Base-by-base conservation (phyloP, 1,140 invertebrate genomes). In the Trichonephila inaurata region DNA sequence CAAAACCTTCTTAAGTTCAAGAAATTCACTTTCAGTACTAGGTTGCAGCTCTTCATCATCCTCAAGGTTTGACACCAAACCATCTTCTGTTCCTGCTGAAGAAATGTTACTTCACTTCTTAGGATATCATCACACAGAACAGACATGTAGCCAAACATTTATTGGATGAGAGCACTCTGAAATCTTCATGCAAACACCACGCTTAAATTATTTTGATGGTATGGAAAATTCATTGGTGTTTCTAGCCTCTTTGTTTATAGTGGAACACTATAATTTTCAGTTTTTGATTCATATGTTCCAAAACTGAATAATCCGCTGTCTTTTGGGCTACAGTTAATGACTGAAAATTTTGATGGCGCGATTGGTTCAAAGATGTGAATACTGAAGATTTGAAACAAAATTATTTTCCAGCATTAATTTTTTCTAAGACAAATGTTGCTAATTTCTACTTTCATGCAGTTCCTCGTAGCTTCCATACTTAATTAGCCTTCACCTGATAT, bases 81-180 rank as follows among this genome's bases (percentile, higher is more conserved):
- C 93, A 85, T 94, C 93, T 69, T 94, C 93, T 83, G 93, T 94
- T 61, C 93, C 93, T 94, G 93, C 93, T 94, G 81, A 69, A 83
- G 44, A 94, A 94, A 93, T 64, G 89, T 81, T 62, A 91, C 89
- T 91, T 81, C 89, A 91, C 89, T 81, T 60, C 89, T 77, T 81
- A 64, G 87, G 89, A 91, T 81, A 82, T 77, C 72, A 77, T 77
- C 72, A 77, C 72, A 91, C 28, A 91, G 24, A 91, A 81, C 44
- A 77, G 51, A 81, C 51, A 91, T 91, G 89, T 72, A 82, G 58
- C 89, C 51, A 91, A 82, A 91, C 62, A 88, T 40, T 40, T 61
- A 64, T n/a, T 88, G 19, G 60, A 28, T 64, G 86, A 62, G 77
- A 82, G 77, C 60, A 89, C 61, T 69, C 61, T 69, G 62, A 69